Evolutionary conservation across 2,797 vertebrate species (phyloP), one percentile per base, ranked within the genome.

Genomic region (Heliangelus exortis): DNA sequence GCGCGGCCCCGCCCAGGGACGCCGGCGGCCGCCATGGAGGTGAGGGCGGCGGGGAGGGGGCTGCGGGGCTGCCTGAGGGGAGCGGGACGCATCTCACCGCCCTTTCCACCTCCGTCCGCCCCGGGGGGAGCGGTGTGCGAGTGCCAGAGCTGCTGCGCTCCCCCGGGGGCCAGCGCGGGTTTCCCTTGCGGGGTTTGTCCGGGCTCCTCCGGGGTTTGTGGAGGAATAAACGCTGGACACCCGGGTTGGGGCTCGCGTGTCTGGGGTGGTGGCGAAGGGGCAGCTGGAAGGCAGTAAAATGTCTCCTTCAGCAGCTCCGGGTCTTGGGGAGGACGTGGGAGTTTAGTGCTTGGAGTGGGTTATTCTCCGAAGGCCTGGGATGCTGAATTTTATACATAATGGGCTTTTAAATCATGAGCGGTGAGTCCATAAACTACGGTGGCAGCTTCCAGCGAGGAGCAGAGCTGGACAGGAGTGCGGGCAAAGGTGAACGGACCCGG

Each of bases 391-490:
- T 21, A 2, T 19, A 3, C 4, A 0, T 1, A 18, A 31, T 2
- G 50, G 4, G 8, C 12, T 61, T 75, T 62, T 25, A 15, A 79
- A 25, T 89, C 73, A 81, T 69, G 51, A 31, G 59, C 13, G 34
- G n/a, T 39, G 20, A 59, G 63, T 28, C 29, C 26, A 0, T 39
- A 2, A 59, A 2, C 17, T 25, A 0, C 1, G 7, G 4, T 2
- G 4, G 50, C 61, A 43, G 68, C 31, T 51, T 22, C 43, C 50
- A 51, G 0, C 8, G 15, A 16, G 21, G 51, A 11, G 1, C 48
- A 0, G 39, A 33, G 47, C 13, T 33, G 29, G 61, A 10, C 23
- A 19, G 7, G 25, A 15, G 71, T 31, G 36, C 2, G 2, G 59
- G 77, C 10, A 7, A 1, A 39, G 33, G 23, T 2, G 6, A 31